Percentiles rank a stretch among this genome's conserved stretches.
Conservation (phyloP, 2,113 vertebrate species). For the Dipodomys spectabilis region DNA sequence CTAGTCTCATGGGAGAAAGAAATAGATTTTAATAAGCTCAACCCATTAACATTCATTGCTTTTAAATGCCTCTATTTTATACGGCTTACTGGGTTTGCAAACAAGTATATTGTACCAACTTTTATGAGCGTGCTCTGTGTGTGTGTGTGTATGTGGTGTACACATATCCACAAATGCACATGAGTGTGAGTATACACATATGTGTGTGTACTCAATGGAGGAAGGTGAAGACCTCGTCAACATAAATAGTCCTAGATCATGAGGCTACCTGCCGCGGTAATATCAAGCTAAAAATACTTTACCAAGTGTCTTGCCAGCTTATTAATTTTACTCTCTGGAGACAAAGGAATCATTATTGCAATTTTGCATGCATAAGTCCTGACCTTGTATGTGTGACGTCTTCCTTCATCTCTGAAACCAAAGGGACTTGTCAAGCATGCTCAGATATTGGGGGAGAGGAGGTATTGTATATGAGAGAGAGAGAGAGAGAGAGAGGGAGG, state of each 20-base stretch:
- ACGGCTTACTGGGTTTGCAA: conserved; percentile 61
- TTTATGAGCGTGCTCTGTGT: not conserved
- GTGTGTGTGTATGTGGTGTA: not conserved
- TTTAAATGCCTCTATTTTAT: conserved; percentile 72
- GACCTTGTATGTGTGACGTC: conserved; percentile 65
- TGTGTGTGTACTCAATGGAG: not conserved
- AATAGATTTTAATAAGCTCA: conserved; percentile 76
- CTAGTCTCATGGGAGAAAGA: conserved; percentile 65
- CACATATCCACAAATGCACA: no score
- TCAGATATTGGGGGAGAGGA: not conserved
- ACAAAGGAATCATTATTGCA: conserved; percentile 62
- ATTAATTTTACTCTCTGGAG: conserved; percentile 70
- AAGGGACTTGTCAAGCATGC: not conserved
- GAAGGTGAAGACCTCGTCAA: not conserved
- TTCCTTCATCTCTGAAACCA: conserved; percentile 20
- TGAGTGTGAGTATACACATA: no score
- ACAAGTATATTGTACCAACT: not conserved
- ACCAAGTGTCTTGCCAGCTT: conserved; percentile 55
- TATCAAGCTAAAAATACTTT: conserved; percentile 67
- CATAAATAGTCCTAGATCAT: conserved; percentile 6
- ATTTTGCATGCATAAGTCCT: conserved; percentile 41
- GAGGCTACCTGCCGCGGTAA: conserved; percentile 43
- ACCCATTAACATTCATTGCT: conserved; percentile 68
- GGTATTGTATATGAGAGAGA: no score
- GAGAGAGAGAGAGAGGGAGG: no score